phyloP scores from a whole-genome alignment of 2,797 vertebrate species.

The Cyclura pinguis region DNA sequence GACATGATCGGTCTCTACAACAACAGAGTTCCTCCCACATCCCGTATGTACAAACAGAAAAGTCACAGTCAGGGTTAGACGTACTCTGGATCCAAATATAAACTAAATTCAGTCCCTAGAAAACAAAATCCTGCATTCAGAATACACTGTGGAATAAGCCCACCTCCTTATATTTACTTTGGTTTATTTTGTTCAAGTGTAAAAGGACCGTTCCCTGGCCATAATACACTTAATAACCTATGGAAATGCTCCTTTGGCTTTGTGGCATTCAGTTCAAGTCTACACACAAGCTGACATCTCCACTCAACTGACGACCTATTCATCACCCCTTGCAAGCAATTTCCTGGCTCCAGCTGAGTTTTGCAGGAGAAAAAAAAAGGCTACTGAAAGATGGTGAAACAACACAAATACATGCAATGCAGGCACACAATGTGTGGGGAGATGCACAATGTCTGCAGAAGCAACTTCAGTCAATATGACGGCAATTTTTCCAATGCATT shows the following conservation, averaged over 20 bases:
- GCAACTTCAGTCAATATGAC: not conserved
- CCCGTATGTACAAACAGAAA: not conserved
- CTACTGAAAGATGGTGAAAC: not conserved
- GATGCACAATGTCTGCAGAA: not conserved
- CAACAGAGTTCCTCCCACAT: not conserved
- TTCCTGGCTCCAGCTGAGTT: not conserved
- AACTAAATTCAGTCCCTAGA: not conserved
- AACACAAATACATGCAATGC: not conserved
- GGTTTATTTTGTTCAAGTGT: not conserved
- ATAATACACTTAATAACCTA: not conserved
- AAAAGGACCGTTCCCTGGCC: not conserved
- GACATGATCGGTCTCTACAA: not conserved
- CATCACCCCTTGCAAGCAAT: not conserved
- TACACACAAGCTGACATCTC: not conserved
- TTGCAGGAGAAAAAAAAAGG: not conserved
- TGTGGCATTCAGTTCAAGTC: not conserved
- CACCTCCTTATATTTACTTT: not conserved
- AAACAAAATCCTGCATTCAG: not conserved
- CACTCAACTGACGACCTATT: not conserved
- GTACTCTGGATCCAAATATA: not conserved
- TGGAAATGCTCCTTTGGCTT: not conserved
- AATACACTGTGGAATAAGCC: not conserved
- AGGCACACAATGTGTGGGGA: not conserved
- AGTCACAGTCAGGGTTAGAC: not conserved
- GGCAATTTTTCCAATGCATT: constrained; percentile 29